phyloP scores from a whole-genome alignment of 2,113 vertebrate species.

The Silurus asotus region DNA sequence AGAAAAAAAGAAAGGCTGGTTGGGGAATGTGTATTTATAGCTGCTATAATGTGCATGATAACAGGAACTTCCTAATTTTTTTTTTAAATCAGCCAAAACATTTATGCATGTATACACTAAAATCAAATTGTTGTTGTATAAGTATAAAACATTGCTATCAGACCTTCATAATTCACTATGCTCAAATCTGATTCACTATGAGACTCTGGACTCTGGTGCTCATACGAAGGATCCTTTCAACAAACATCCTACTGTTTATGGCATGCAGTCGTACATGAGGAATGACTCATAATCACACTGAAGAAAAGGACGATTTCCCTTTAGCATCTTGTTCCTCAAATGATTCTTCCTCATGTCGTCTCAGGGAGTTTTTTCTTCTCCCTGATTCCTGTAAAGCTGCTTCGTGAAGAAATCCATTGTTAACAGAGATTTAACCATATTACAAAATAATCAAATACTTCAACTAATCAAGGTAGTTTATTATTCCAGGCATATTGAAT shows the following conservation, averaged over 20 bases:
- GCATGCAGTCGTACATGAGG: neutral
- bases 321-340: neutral
- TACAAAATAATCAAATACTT: neutral
- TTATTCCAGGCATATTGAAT: neutral
- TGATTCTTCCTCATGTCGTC: neutral
- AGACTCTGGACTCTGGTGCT: too few species aligned
- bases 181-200: too few species aligned
- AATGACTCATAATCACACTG: neutral
- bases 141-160: neutral
- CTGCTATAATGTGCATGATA: neutral
- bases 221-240: neutral
- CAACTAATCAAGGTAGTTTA: neutral
- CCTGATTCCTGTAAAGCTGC: neutral
- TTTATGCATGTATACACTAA: neutral
- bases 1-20: neutral
- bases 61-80: neutral
- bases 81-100: too few species aligned
- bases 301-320: neutral
- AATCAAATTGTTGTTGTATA: neutral
- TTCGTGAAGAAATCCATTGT: neutral
- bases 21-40: neutral
- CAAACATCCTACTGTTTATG: neutral
- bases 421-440: neutral
- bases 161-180: neutral
- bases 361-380: neutral